phyloP scores from a whole-genome alignment of 2,797 vertebrate genomes.

The Intellagama lesueurii region DNA sequence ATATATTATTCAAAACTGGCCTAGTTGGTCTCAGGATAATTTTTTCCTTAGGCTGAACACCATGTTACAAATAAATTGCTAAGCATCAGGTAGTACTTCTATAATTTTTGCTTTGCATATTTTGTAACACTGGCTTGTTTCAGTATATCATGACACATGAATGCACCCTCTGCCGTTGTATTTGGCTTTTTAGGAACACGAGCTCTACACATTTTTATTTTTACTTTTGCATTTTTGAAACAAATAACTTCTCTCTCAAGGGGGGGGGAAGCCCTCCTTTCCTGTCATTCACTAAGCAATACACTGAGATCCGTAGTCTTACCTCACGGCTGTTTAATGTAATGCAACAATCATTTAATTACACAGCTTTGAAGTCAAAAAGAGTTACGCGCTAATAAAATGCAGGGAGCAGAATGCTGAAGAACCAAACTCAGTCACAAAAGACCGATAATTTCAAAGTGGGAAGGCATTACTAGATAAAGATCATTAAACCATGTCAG shows the following conservation, averaged over 20 bases:
- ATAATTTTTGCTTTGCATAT: background rate
- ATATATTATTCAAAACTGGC: background rate
- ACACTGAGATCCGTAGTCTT: conserved; percentile 1
- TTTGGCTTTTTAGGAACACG: conserved; percentile 15
- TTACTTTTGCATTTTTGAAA: conserved; percentile 7
- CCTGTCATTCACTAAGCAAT: conserved; percentile 16
- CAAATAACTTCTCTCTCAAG: conserved; percentile 8
- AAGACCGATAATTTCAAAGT: conserved; percentile 25
- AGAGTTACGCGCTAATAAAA: conserved; percentile 34
- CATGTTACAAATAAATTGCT: conserved; percentile 10
- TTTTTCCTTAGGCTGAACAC: background rate
- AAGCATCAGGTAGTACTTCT: background rate
- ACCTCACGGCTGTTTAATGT: conserved; percentile 25
- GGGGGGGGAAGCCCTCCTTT: background rate
- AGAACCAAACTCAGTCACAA: conserved; percentile 22
- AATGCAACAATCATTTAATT: conserved; percentile 46
- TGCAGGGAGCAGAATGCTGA: conserved; percentile 27
- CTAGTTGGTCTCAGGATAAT: background rate
- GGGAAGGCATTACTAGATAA: conserved; percentile 19
- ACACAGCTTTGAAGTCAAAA: conserved; percentile 42
- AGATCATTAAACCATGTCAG: conserved; percentile 33
- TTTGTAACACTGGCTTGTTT: background rate
- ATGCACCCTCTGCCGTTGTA: background rate
- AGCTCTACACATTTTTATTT: conserved; percentile 25
- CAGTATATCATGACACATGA: background rate